Percentiles rank a stretch among this genome's conserved stretches.
Conservation (phyloP, 1,140 invertebrate species). For the Orussus abietinus region DNA sequence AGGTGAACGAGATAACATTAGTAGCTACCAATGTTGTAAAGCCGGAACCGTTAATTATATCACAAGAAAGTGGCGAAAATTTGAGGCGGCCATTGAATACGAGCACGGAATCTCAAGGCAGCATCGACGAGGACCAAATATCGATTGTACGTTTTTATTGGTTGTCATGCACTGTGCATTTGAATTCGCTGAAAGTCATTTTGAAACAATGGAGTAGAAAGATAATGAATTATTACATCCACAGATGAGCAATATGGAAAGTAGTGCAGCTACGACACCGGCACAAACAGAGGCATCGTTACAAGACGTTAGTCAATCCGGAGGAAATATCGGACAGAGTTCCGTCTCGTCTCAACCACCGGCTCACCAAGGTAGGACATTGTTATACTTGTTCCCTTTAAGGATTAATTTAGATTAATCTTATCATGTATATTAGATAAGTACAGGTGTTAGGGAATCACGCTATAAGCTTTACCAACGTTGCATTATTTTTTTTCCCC, state of each 20-base stretch:
- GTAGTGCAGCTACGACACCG: conserved; percentile 39
- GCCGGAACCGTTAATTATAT: conserved; percentile 46
- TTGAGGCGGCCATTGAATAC: conserved; percentile 39
- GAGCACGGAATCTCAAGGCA: conserved; percentile 51
- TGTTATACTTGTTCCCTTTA: conserved; percentile 5
- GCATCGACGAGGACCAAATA: conserved; percentile 52
- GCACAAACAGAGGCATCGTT: conserved; percentile 44
- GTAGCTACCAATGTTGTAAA: conserved; percentile 53
- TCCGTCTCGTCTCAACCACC: conserved; percentile 39
- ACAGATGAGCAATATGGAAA: conserved; percentile 50
- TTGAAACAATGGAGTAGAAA: neutral
- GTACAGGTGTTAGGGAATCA: no score
- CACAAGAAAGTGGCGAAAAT: conserved; percentile 38
- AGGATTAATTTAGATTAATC: no score
- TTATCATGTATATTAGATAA: conserved; percentile 12
- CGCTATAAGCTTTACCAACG: no score
- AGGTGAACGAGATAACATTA: conserved; percentile 52
- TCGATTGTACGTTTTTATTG: conserved; percentile 38
- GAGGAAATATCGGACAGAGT: conserved; percentile 37
- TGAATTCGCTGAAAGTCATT: no score
- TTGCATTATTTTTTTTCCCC: no score
- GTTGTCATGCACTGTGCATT: no score
- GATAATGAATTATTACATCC: conserved; percentile 16
- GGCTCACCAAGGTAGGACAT: conserved; percentile 44
- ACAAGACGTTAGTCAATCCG: conserved; percentile 43